These are phyloP conservation scores for Ceryle rudis DNA, from an alignment of 2,797 vertebrate species.

Conservation along the genomic window DNA sequence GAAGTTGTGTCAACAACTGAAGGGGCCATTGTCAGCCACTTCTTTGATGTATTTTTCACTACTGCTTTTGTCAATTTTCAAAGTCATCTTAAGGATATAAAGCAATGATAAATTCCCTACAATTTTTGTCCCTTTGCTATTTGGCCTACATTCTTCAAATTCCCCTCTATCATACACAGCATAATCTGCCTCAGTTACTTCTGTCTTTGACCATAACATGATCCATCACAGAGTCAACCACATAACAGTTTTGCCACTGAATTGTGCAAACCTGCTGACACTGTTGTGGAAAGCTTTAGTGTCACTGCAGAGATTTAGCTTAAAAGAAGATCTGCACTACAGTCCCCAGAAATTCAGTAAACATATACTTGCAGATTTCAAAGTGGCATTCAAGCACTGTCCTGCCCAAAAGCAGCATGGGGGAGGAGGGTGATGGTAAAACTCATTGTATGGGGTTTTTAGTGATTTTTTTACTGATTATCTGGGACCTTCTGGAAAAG, in stretches of 20 bases:
- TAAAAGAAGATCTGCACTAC: background rate
- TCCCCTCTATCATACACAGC: fast-evolving
- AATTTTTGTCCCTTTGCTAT: background rate
- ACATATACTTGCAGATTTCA: background rate
- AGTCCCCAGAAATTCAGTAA: background rate
- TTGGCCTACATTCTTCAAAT: background rate
- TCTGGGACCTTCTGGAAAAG: background rate
- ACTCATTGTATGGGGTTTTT: background rate
- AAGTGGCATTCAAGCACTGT: background rate
- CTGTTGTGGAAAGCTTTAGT: background rate
- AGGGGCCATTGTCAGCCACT: background rate
- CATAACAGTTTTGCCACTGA: background rate
- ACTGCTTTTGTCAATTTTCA: background rate
- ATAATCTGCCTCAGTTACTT: background rate
- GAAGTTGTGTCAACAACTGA: background rate
- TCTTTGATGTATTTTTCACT: background rate
- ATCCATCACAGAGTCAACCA: background rate
- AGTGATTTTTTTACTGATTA: background rate
- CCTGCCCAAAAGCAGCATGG: background rate
- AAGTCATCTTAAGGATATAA: background rate
- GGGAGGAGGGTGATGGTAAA: background rate
- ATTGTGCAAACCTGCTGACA: background rate
- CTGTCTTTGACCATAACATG: background rate
- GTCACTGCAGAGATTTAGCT: background rate
- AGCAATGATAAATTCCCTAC: background rate